phyloP scores from a whole-genome alignment of 1,140 invertebrate species.

The Zaprionus tsacasi region DNA sequence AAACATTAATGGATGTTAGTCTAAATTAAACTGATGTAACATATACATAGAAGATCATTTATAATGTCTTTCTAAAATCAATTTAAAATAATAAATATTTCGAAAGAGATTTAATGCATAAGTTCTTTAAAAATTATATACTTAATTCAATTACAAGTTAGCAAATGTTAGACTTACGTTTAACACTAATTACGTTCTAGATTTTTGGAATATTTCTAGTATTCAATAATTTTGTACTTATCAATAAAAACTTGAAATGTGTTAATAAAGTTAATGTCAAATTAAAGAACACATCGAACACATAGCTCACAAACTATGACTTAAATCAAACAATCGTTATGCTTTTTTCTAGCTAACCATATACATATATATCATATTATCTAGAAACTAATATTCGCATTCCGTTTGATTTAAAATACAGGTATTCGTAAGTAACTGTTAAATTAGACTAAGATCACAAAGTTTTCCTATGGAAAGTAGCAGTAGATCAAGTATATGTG shows the following conservation, averaged over 20 bases:
- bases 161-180: neutral
- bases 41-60: neutral
- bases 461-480: slow-evolving; percentile 61
- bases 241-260: slow-evolving; percentile 13
- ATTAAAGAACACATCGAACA: neutral
- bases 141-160: neutral
- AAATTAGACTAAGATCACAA: slow-evolving; percentile 66
- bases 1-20: neutral
- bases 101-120: neutral
- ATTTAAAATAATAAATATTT: neutral
- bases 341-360: neutral
- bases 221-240: slow-evolving; percentile 2
- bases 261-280: neutral
- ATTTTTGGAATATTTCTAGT: slow-evolving; percentile 19
- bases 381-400: slow-evolving; percentile 57
- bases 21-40: neutral
- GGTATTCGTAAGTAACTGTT: slow-evolving; percentile 16
- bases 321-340: neutral
- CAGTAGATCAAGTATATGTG: neutral
- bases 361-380: neutral
- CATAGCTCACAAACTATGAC: neutral
- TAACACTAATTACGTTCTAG: neutral
- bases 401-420: slow-evolving; percentile 21
- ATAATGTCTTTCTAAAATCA: neutral
- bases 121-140: neutral